A percentile compares a stretch with the other conserved stretches of the same genome.
These are phyloP conservation scores for Morpho helenor DNA, from an alignment of 2,888 invertebrate genomes.

Conservation along the genomic window DNA sequence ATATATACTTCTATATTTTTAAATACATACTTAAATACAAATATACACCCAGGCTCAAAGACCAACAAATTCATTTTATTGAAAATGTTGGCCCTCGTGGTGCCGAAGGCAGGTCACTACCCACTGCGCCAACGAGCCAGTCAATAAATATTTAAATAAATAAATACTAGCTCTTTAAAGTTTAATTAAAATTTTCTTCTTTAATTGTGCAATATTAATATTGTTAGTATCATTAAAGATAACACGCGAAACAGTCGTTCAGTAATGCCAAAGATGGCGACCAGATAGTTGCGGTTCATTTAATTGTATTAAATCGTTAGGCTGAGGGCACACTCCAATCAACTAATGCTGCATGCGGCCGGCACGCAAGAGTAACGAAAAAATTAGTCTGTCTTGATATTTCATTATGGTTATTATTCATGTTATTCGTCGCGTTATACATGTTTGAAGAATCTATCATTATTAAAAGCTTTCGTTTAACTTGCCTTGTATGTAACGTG, in stretches of 20 bases:
- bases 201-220: slow-evolving; percentile 13
- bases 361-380: slow-evolving; percentile 54
- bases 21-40: too few species aligned
- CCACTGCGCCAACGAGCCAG: too few species aligned
- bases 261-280: slow-evolving; percentile 66
- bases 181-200: background rate
- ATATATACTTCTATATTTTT: too few species aligned
- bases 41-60: too few species aligned
- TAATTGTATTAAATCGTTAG: slow-evolving; percentile 78
- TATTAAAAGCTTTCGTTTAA: too few species aligned
- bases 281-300: slow-evolving; percentile 67
- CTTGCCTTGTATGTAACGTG: too few species aligned
- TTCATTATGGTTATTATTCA: slow-evolving; percentile 15
- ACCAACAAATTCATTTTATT: too few species aligned
- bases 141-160: too few species aligned
- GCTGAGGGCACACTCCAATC: slow-evolving; percentile 67
- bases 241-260: slow-evolving; percentile 73
- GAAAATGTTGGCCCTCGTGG: too few species aligned
- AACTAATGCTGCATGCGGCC: slow-evolving; percentile 75
- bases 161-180: background rate
- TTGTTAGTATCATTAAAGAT: slow-evolving; percentile 32
- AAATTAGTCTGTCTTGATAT: slow-evolving; percentile 22
- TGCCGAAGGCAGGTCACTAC: too few species aligned
- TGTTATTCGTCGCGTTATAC: slow-evolving; percentile 13
- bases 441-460: background rate